Evolutionary conservation across 2,797 vertebrate species (phyloP).

Genomic region (Antennarius maculatus): DNA sequence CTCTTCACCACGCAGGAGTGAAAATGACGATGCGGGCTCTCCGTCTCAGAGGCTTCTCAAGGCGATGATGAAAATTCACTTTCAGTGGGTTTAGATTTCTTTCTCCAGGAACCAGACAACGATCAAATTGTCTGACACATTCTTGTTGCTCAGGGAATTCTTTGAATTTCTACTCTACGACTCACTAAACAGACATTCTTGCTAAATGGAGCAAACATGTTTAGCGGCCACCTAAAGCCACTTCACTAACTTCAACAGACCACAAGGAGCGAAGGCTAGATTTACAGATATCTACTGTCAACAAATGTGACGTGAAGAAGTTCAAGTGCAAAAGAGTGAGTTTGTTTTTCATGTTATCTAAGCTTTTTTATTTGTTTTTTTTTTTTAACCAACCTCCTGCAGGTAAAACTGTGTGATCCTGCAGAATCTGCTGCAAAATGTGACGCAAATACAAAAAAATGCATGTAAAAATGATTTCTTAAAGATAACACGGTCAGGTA

Average conservation of each 20-base stretch:
- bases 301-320: background rate
- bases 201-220: no score
- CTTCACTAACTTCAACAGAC: background rate
- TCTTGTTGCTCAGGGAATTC: background rate
- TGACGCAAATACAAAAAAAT: no score
- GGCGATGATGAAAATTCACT: conserved; percentile 38
- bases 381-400: background rate
- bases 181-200: background rate
- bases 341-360: background rate
- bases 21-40: conserved; percentile 29
- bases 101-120: background rate
- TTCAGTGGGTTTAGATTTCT: conserved; percentile 37
- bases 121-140: background rate
- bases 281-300: background rate
- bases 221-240: background rate
- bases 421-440: no score
- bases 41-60: conserved; percentile 7
- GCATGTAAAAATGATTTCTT: no score
- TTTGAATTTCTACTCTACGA: background rate
- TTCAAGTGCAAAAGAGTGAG: background rate
- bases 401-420: background rate
- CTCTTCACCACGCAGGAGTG: conserved; percentile 36
- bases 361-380: background rate
- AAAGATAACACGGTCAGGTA: no score
- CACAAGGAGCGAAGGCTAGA: background rate